Evolutionary conservation across 2,888 invertebrate genomes (phyloP).

Genomic region (Apodemia mormo): DNA sequence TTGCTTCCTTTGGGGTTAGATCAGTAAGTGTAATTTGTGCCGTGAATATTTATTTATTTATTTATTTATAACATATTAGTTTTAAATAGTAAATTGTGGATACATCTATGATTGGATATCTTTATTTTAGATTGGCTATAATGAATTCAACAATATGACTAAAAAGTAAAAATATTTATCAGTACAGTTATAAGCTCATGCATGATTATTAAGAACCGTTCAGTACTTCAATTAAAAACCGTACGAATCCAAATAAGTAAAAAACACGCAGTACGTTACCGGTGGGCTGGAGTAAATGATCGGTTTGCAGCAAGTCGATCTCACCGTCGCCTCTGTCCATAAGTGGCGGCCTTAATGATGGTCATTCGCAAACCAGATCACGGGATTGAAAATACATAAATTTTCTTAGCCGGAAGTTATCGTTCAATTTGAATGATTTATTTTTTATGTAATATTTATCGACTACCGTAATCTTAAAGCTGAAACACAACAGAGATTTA

Average conservation of each 20-base stretch:
- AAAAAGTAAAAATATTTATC: constrained; percentile 12
- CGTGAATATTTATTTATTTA: too few species aligned
- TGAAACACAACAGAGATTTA: too few species aligned
- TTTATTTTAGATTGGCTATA: too few species aligned
- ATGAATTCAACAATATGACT: too few species aligned
- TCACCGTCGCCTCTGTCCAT: constrained; percentile 46
- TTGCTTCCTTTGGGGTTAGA: too few species aligned
- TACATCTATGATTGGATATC: too few species aligned
- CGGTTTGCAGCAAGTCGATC: constrained; percentile 49
- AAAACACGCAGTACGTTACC: constrained; percentile 56
- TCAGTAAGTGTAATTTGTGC: too few species aligned
- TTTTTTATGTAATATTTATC: too few species aligned
- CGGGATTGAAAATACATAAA: too few species aligned
- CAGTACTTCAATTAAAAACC: constrained; percentile 9
- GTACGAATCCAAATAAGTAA: constrained; percentile 38
- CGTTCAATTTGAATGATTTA: not conserved
- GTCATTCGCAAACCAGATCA: constrained; percentile 55
- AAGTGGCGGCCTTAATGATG: constrained; percentile 59
- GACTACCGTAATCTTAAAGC: too few species aligned
- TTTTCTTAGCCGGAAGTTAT: not conserved
- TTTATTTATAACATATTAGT: too few species aligned
- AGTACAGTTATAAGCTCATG: constrained; percentile 27
- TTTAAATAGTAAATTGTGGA: too few species aligned
- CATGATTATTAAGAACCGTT: constrained; percentile 10
- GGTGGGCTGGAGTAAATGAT: constrained; percentile 54